Percentiles rank a stretch among this genome's conserved stretches.
Conservation (phyloP, 2,797 vertebrate genomes). For the Lagocephalus sceleratus region DNA sequence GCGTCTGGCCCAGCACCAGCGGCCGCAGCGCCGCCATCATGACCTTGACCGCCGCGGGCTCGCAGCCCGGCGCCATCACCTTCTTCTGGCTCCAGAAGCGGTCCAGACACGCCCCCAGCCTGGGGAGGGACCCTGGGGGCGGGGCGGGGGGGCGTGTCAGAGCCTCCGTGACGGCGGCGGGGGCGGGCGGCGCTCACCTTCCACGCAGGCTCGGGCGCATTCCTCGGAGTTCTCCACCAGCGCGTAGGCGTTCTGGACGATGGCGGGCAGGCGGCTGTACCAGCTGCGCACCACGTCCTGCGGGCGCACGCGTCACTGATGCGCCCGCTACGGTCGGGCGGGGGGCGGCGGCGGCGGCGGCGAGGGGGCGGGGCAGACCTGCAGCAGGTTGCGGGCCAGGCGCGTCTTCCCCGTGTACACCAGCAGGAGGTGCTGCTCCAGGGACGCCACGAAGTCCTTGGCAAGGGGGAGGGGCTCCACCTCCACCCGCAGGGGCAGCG, state of each 20-base stretch:
- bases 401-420: conserved; percentile 96
- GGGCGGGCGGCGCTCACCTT: conserved; percentile 68
- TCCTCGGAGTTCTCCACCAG: conserved; percentile 85
- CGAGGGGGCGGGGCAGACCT: conserved; percentile 70
- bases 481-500: conserved; percentile 84
- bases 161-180: too few relatives aligned
- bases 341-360: too few relatives aligned
- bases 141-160: too few relatives aligned
- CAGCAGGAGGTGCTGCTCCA: conserved; percentile 86
- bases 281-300: conserved; percentile 93
- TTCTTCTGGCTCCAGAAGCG: conserved; percentile 93
- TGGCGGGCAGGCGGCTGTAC: conserved; percentile 85
- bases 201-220: conserved; percentile 80
- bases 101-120: conserved; percentile 81
- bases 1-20: conserved; percentile 84
- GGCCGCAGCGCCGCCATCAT: conserved; percentile 87
- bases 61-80: conserved; percentile 89
- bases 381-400: conserved; percentile 91
- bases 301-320: neutral
- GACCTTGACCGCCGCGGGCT: conserved; percentile 79
- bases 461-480: conserved; percentile 80
- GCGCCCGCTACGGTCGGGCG: too few relatives aligned
- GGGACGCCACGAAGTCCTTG: conserved; percentile 70
- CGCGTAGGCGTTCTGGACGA: conserved; percentile 77
- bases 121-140: conserved; percentile 75